Evolutionary conservation across 2,797 vertebrate genomes (phyloP).

Genomic region (Ispidina picta): DNA sequence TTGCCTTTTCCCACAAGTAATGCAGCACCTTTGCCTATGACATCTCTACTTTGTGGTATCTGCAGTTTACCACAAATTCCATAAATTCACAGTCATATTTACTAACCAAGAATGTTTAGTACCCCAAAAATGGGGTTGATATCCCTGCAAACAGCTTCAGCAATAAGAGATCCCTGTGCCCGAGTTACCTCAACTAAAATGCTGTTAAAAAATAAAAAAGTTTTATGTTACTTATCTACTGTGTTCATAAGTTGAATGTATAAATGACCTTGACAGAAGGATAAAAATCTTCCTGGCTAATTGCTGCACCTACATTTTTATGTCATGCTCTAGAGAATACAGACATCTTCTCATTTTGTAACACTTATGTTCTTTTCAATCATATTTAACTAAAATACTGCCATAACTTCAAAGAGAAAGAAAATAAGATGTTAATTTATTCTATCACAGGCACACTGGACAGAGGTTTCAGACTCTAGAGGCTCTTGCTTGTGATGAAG

Average conservation of each 20-base stretch:
- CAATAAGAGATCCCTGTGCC: not conserved
- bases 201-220: not conserved
- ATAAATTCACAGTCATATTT: not conserved
- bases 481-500: conserved; percentile 40
- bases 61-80: not conserved
- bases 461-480: conserved; percentile 55
- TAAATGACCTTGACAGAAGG: not conserved
- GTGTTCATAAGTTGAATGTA: conserved; percentile 2
- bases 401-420: conserved; percentile 52
- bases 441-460: conserved; percentile 43
- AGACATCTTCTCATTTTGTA: conserved; percentile 1
- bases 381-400: conserved; percentile 52
- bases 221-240: not conserved
- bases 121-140: rapidly evolving
- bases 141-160: not conserved
- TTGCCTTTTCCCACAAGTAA: not conserved
- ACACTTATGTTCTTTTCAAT: conserved; percentile 48
- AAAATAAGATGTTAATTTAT: conserved; percentile 74
- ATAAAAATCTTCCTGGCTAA: conserved; percentile 40
- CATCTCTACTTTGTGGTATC: not conserved
- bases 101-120: not conserved
- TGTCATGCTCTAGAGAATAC: conserved; percentile 28
- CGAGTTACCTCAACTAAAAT: not conserved
- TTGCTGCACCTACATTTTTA: conserved; percentile 17
- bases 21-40: not conserved